Evolutionary conservation across 2,113 vertebrate species (phyloP).

Genomic region (Propithecus coquereli): DNA sequence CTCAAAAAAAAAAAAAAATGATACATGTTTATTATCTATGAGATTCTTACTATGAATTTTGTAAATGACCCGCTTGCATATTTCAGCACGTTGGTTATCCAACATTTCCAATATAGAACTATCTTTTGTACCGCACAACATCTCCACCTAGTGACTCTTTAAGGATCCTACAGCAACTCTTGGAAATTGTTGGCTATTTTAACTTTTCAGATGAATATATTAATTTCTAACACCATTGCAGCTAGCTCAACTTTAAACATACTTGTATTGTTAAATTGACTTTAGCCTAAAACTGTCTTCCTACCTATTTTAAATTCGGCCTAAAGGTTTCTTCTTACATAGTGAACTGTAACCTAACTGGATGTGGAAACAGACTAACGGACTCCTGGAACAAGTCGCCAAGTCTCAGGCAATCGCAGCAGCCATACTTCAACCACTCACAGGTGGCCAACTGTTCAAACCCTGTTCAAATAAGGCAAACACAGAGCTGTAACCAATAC

Average conservation of each 20-base stretch:
- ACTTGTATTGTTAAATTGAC: not conserved
- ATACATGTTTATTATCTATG: not conserved
- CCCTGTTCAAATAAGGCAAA: no score
- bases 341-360: no score
- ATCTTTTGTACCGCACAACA: constrained; percentile 13
- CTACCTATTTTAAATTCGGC: no score
- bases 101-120: not conserved
- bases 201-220: not conserved
- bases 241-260: not conserved
- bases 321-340: no score
- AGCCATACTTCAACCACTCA: no score
- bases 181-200: not conserved
- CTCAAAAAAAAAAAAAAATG: no score
- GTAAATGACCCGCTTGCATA: not conserved
- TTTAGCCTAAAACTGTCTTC: no score
- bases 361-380: no score
- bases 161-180: not conserved
- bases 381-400: no score
- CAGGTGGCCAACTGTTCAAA: no score
- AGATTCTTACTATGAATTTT: not conserved
- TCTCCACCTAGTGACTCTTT: constrained; percentile 72
- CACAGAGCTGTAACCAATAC: no score
- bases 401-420: no score
- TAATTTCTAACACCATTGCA: not conserved
- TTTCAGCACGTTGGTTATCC: not conserved